Conservation (phyloP, 2,888 invertebrate species). For the Papilio gigon region DNA sequence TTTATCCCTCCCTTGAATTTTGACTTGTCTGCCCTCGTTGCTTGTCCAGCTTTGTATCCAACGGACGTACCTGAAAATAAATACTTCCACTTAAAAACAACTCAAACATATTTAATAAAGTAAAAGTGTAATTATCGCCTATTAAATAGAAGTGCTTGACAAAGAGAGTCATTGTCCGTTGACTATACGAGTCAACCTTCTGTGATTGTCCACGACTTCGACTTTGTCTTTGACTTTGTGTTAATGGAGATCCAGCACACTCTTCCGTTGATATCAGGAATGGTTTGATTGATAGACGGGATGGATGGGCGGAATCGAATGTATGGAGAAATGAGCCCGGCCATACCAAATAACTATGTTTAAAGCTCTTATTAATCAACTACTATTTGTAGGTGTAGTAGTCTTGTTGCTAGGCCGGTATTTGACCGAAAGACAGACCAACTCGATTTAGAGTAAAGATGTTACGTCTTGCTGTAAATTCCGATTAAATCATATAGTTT, state of each 20-base stretch:
- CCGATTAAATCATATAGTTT: conserved; percentile 1
- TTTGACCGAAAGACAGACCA: neutral
- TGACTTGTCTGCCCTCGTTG: conserved; percentile 17
- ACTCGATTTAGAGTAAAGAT: neutral
- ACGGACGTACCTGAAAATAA: neutral
- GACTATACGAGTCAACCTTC: too few relatives aligned
- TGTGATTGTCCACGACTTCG: too few relatives aligned
- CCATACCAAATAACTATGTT: too few relatives aligned
- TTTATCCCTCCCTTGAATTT: conserved; percentile 5
- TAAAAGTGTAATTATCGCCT: neutral
- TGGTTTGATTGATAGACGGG: too few relatives aligned
- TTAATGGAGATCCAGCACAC: too few relatives aligned
- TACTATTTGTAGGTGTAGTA: neutral
- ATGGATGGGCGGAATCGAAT: too few relatives aligned
- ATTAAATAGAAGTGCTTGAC: too few relatives aligned
- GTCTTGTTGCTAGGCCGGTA: neutral
- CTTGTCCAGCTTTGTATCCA: neutral
- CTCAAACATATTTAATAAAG: neutral
- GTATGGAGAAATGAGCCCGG: too few relatives aligned
- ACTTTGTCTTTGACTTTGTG: too few relatives aligned
- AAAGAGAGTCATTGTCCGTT: too few relatives aligned
- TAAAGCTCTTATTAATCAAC: neutral
- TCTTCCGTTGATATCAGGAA: too few relatives aligned
- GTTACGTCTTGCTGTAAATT: conserved; percentile 11
- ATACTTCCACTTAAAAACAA: conserved; percentile 2